These are phyloP conservation scores for Diorhabda sublineata DNA, from an alignment of 1,140 invertebrate genomes.

Conservation along the genomic window DNA sequence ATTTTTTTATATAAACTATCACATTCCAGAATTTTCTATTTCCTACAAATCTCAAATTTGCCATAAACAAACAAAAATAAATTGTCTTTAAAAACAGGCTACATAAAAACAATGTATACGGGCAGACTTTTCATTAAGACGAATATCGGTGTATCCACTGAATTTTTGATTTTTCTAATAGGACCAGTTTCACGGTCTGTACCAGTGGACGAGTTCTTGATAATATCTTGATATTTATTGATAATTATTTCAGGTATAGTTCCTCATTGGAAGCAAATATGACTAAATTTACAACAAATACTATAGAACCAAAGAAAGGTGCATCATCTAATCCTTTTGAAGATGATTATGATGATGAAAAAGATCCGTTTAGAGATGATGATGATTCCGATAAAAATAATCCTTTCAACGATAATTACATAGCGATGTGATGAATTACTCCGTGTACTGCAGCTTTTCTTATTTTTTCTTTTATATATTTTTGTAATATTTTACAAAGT, in stretches of 20 bases:
- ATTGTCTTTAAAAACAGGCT: too few species aligned
- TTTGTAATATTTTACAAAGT: too few species aligned
- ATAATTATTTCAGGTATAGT: constrained; percentile 48
- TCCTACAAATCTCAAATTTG: too few species aligned
- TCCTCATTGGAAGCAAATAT: constrained; percentile 60
- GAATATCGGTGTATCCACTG: neutral
- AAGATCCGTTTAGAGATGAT: constrained; percentile 46
- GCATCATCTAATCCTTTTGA: constrained; percentile 48
- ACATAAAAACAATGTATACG: neutral
- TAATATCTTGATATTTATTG: constrained; percentile 3
- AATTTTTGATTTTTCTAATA: neutral
- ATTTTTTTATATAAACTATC: too few species aligned
- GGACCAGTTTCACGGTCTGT: neutral
- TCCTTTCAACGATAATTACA: constrained; percentile 51
- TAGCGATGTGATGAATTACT: too few species aligned
- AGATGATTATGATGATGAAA: constrained; percentile 43
- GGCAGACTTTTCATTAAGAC: neutral
- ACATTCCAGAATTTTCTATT: too few species aligned
- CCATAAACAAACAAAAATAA: too few species aligned
- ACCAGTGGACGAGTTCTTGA: too few species aligned
- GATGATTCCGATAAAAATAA: constrained; percentile 58
- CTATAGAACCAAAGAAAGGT: constrained; percentile 23
- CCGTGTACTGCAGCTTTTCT: too few species aligned
- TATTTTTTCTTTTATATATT: too few species aligned
- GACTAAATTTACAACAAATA: constrained; percentile 33